phyloP scores from a whole-genome alignment of 2,888 invertebrate species.

The Volucella zonaria region DNA sequence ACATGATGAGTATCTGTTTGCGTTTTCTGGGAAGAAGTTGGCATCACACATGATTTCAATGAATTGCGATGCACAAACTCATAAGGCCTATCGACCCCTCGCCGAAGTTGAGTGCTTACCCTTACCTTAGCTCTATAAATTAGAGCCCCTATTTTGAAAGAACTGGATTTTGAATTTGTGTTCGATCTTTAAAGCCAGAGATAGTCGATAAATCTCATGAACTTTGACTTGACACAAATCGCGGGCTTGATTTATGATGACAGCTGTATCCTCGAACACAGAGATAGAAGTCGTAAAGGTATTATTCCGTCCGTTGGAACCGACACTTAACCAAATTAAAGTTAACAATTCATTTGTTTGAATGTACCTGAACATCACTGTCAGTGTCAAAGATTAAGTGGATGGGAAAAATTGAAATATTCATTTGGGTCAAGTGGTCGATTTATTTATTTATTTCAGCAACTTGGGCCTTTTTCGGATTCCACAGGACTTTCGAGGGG shows the following conservation, averaged over 20 bases:
- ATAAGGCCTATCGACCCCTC: background rate
- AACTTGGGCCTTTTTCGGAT: background rate
- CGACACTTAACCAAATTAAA: no score
- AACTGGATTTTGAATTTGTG: no score
- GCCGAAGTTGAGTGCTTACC: background rate
- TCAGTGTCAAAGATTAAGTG: constrained; percentile 1
- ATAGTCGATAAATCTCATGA: no score
- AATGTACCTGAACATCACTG: background rate
- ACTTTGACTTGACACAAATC: no score
- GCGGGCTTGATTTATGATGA: no score
- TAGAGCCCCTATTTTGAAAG: no score
- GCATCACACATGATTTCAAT: constrained; percentile 26
- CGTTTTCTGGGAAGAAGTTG: background rate
- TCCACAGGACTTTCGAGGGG: background rate
- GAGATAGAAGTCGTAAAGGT: no score
- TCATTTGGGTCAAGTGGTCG: constrained; percentile 25
- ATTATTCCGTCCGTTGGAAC: no score
- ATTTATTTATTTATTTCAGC: constrained; percentile 19
- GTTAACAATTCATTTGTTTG: background rate
- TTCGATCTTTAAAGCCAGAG: no score
- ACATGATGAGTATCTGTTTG: background rate
- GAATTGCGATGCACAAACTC: constrained; percentile 18
- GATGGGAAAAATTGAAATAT: constrained; percentile 1
- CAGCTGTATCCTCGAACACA: no score
- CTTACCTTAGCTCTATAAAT: background rate